Evolutionary conservation across 2,888 invertebrate genomes (phyloP), one percentile per base, ranked within the genome.

Genomic region (Hyposoter didymator): DNA sequence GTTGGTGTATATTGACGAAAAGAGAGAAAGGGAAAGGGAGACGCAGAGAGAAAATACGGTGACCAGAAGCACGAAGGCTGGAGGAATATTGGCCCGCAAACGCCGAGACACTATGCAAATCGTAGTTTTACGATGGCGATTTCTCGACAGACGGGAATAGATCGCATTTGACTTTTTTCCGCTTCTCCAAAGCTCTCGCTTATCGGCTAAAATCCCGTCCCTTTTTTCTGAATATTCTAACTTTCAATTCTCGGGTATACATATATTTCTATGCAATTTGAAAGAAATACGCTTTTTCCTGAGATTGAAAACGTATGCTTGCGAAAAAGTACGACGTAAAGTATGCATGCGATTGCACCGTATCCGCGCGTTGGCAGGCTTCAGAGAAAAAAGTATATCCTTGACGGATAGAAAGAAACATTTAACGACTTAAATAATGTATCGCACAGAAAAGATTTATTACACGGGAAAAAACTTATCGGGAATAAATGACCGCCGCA

Each of bases 41-140:
- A 64, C 66, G 39, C 55, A 59, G 14, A 47, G 72, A 64, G 28
- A n/a, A 32, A 43, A 39, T 47, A 69, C 47, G 75, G 22, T 45
- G 32, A 45, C 14, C 32, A 14, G 66, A 39, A 43, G 32, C 35
- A 47, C n/a, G 45, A 47, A 64, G n/a, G 17, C 62, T 49, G 39
- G 5, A 35, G 35, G 22, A 62, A 49, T 72, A 28, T 28, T 52
- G 45, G n/a, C n/a, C n/a, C 62, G n/a, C 47, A 69, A 76, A 52
- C 69, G 64, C 55, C 66, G 72, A 64, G 66, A 82, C 49, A 84
- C 80, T 84, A 87, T 86, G 87, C 87, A 86, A 84, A 88, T 84
- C 78, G 82, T 82, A 79, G 83, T 82, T 88, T 86, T 84, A 85
- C 86, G 83, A 86, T 84, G 86, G 85, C 84, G 84, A 88, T 87